Conservation (phyloP, 2,113 vertebrate genomes). For the Myrmophylax atrothorax region DNA sequence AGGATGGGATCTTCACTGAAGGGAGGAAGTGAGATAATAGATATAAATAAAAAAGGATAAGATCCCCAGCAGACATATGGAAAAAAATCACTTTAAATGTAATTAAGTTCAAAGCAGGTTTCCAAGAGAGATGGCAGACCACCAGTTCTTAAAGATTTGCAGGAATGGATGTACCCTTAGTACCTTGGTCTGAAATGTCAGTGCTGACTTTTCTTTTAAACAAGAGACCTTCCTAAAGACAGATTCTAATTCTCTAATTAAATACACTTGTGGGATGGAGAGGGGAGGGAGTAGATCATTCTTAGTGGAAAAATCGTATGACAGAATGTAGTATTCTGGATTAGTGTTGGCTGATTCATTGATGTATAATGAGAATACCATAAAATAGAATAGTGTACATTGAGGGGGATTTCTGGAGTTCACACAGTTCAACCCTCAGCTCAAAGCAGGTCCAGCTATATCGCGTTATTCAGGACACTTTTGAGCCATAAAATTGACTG, state of each 20-base stretch:
- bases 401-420: neutral
- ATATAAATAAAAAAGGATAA: neutral
- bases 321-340: neutral
- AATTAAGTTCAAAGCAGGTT: neutral
- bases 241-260: neutral
- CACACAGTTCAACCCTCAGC: neutral
- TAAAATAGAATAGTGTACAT: neutral
- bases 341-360: neutral
- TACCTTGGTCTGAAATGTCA: neutral
- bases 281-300: neutral
- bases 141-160: neutral
- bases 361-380: neutral
- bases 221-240: neutral
- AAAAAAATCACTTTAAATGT: neutral
- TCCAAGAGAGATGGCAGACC: neutral
- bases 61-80: neutral
- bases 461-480: neutral
- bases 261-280: neutral
- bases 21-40: neutral
- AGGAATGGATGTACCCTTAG: neutral
- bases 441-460: neutral
- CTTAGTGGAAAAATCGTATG: neutral
- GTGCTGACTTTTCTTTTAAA: neutral
- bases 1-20: neutral
- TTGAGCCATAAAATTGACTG: neutral